These are phyloP conservation scores for Syrrhaptes paradoxus DNA, from an alignment of 2,113 vertebrate genomes.

Conservation along the genomic window DNA sequence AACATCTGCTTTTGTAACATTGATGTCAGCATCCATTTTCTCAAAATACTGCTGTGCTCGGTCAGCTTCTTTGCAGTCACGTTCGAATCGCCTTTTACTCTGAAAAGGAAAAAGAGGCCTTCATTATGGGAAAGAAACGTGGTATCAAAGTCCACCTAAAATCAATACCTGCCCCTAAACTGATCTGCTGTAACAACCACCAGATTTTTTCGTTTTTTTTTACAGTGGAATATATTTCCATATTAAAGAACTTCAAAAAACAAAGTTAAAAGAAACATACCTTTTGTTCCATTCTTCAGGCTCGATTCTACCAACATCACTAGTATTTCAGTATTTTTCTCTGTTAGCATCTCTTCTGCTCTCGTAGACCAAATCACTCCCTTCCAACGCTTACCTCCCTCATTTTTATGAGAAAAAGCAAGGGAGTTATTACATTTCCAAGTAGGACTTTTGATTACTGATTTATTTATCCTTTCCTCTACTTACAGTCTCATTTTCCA, in stretches of 20 bases:
- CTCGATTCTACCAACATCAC: neutral
- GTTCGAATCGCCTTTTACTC: slow-evolving; percentile 91
- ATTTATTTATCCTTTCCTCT: neutral
- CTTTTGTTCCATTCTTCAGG: neutral
- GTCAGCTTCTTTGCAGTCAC: slow-evolving; percentile 96
- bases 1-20: slow-evolving; percentile 98
- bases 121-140: neutral
- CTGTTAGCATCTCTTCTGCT: neutral
- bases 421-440: neutral
- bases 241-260: neutral
- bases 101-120: slow-evolving; percentile 30
- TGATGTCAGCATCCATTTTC: slow-evolving; percentile 97
- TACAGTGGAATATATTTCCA: neutral
- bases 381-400: neutral
- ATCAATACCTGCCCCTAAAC: neutral
- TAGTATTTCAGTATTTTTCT: neutral
- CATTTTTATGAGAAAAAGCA: neutral
- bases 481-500: neutral
- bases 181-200: neutral
- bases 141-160: neutral
- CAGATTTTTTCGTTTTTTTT: neutral
- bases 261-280: neutral
- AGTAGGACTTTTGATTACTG: neutral
- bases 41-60: slow-evolving; percentile 95
- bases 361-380: neutral